Conservation (phyloP, 2,888 invertebrate genomes). For the Drosophila gaucha region DNA sequence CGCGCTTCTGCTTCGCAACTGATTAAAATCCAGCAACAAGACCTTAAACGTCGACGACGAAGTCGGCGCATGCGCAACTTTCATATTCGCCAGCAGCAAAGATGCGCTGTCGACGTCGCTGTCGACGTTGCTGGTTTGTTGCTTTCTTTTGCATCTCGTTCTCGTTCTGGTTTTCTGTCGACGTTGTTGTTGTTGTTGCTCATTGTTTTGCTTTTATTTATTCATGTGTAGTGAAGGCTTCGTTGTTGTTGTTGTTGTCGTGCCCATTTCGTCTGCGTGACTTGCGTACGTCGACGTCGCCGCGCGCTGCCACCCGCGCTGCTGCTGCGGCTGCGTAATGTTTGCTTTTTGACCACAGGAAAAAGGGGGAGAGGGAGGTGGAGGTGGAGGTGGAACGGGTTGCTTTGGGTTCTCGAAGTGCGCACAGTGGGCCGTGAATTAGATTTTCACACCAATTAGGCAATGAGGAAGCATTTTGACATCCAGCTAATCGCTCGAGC, state of each 20-base stretch:
- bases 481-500: constrained; percentile 57
- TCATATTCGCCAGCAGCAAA: constrained; percentile 74
- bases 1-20: constrained; percentile 75
- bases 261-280: constrained; percentile 80
- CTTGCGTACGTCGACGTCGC: constrained; percentile 56
- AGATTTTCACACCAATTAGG: constrained; percentile 72
- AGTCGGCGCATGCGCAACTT: constrained; percentile 71
- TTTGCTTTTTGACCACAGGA: constrained; percentile 37
- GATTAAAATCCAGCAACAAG: constrained; percentile 42
- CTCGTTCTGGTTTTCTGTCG: constrained; percentile 63
- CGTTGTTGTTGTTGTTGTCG: constrained; percentile 54
- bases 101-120: constrained; percentile 12
- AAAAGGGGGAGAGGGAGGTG: background rate
- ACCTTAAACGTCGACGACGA: constrained; percentile 47
- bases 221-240: constrained; percentile 41
- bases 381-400: background rate
- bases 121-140: constrained; percentile 31
- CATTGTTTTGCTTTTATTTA: constrained; percentile 51
- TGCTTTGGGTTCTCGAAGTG: constrained; percentile 24
- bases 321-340: constrained; percentile 11
- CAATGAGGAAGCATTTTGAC: constrained; percentile 69
- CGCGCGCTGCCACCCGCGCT: constrained; percentile 21
- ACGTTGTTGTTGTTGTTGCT: constrained; percentile 25
- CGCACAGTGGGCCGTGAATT: constrained; percentile 64
- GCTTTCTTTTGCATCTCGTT: constrained; percentile 73